Evolutionary conservation across 2,888 invertebrate genomes (phyloP).

Genomic region (Temnothorax unifasciatus): DNA sequence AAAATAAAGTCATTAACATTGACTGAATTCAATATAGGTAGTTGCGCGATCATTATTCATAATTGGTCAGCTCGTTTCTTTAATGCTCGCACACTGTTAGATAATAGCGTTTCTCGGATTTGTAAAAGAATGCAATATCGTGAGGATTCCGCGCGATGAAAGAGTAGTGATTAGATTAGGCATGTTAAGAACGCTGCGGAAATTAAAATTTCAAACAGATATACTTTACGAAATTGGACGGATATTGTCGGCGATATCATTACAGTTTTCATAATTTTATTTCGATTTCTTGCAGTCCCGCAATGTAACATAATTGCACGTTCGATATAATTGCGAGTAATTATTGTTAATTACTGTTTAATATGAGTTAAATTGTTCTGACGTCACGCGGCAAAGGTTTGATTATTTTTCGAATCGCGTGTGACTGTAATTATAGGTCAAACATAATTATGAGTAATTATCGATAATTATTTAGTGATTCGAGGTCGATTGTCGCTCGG

Average conservation of each 20-base stretch:
- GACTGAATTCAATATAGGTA: constrained; percentile 16
- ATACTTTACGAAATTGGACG: not conserved
- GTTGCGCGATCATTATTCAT: constrained; percentile 39
- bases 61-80: constrained; percentile 35
- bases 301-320: constrained; percentile 38
- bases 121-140: constrained; percentile 19
- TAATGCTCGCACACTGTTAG: constrained; percentile 18
- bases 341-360: constrained; percentile 54
- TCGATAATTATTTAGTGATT: constrained; percentile 41
- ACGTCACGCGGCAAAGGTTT: constrained; percentile 27
- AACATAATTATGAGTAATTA: constrained; percentile 46
- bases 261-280: constrained; percentile 24
- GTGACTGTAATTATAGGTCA: constrained; percentile 39
- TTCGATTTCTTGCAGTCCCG: constrained; percentile 23
- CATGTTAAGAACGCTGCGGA: not conserved
- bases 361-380: constrained; percentile 52
- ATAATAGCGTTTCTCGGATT: constrained; percentile 18
- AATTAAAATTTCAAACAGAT: constrained; percentile 31
- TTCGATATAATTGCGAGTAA: constrained; percentile 46
- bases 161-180: constrained; percentile 8
- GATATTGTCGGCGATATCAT: constrained; percentile 7
- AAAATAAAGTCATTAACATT: constrained; percentile 22
- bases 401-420: constrained; percentile 37
- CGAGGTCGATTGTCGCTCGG: constrained; percentile 38
- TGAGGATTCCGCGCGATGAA: not conserved